Conservation (phyloP, 2,797 vertebrate genomes). For the Gymnothorax reevesii region DNA sequence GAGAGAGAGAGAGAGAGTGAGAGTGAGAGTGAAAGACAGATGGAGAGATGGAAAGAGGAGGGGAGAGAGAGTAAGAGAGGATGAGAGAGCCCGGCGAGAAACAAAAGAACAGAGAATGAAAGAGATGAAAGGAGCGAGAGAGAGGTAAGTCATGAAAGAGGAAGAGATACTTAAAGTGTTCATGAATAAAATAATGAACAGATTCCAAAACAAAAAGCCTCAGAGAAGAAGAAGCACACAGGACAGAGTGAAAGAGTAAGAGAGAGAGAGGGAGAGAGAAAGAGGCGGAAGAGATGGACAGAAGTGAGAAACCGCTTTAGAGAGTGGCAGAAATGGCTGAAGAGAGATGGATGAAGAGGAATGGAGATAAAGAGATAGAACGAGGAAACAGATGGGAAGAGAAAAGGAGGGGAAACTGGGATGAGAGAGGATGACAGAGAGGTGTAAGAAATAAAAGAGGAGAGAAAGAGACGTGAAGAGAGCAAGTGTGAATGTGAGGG, state of each 20-base stretch:
- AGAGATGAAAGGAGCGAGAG: slow-evolving; percentile 4
- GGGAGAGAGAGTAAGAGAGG: slow-evolving; percentile 44
- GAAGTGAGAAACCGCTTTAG: not conserved
- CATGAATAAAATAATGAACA: too few relatives aligned
- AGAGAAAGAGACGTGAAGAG: not conserved
- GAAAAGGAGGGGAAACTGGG: slow-evolving; percentile 31
- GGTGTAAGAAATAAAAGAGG: not conserved
- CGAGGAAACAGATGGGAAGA: too few relatives aligned
- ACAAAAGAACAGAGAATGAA: not conserved
- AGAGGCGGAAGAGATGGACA: too few relatives aligned
- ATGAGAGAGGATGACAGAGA: not conserved
- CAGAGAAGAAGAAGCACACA: too few relatives aligned
- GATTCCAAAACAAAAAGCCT: too few relatives aligned
- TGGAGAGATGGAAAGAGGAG: slow-evolving; percentile 37
- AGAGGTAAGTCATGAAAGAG: too few relatives aligned
- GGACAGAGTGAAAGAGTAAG: slow-evolving; percentile 43
- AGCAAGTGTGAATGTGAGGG: slow-evolving; percentile 23
- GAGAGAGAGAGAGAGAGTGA: slow-evolving; percentile 40
- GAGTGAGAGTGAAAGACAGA: slow-evolving; percentile 36
- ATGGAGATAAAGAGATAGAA: too few relatives aligned
- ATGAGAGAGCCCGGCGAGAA: not conserved
- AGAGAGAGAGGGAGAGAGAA: slow-evolving; percentile 6
- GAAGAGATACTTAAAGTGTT: too few relatives aligned
- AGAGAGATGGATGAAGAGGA: slow-evolving; percentile 22
- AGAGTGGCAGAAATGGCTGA: not conserved